Base-by-base conservation (phyloP, 2,113 vertebrate species). In the Pseudopodoces humilis region DNA sequence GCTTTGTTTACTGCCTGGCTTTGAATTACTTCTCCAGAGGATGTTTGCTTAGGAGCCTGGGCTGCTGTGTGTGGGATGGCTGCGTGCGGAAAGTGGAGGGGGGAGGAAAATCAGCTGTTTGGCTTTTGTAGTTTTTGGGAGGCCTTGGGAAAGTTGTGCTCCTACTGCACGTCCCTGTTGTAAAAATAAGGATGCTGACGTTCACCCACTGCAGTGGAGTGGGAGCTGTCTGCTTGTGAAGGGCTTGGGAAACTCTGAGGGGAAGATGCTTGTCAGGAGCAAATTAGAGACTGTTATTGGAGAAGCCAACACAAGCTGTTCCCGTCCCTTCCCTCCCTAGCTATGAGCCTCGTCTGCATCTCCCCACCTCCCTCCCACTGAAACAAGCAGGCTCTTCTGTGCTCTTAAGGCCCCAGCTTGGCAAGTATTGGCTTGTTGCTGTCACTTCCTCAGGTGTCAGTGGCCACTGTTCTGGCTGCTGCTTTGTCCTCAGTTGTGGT, bases 131-230 rank as follows among this genome's bases (percentile, higher is more conserved):
- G 76, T 72, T 69, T 33, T 43, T 10, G 3, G 13, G 50, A 55
- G 64, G 71, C 92, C 80, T 70, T 43, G 79, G 94, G 76, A 74
- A 92, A 67, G 56, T 62, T 47, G 46, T 74, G 92, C 68, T 96
- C 72, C 60, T 28, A 1, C 52, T 30, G 79, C n/a, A 1, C 0
- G 10, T 39, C 37, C 55, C 50, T 14, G 16, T 8, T 53, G 67
- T 18, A 7, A 77, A 90, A 80, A 64, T 3, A 37, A 43, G 43
- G 86, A 11, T 22, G 55, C 19, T 62, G 92, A 27, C 0, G 3
- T 46, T 41, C 27, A 7, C 25, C 21, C 19, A 0, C 30, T 7
- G 77, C 39, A 9, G 27, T 1, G 33, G 72, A 43, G 56, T 12
- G 44, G 63, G 53, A 58, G 27, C 64, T 16, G 85, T 2, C 35